Conservation (phyloP, 2,113 vertebrate species). For the Gila orcuttii region DNA sequence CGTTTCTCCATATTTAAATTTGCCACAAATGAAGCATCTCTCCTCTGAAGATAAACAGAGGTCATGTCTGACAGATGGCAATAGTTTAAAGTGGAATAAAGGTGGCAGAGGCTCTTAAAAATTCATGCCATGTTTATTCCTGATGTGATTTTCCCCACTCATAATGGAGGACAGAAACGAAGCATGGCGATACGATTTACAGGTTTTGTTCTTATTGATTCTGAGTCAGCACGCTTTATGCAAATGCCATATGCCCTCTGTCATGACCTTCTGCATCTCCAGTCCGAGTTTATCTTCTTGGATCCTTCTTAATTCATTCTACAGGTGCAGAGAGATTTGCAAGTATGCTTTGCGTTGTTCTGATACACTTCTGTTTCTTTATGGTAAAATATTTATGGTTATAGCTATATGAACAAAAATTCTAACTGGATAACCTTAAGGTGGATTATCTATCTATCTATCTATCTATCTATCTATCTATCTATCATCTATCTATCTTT, state of each 20-base stretch:
- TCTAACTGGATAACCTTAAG: neutral
- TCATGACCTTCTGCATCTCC: constrained; percentile 64
- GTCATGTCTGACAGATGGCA: constrained; percentile 63
- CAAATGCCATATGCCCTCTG: constrained; percentile 48
- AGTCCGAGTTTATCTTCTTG: constrained; percentile 41
- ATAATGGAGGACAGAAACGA: constrained; percentile 70
- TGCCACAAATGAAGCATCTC: constrained; percentile 63
- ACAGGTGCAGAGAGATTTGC: neutral
- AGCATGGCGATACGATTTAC: constrained; percentile 72
- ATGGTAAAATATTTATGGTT: neutral
- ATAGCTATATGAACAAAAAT: neutral
- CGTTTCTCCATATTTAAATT: constrained; percentile 65
- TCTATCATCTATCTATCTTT: too few relatives aligned
- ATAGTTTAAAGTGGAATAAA: constrained; percentile 64
- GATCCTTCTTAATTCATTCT: constrained; percentile 48
- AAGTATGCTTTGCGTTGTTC: neutral
- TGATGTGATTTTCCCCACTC: constrained; percentile 65
- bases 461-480: neutral
- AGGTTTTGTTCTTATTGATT: constrained; percentile 69
- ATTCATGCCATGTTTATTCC: constrained; percentile 76
- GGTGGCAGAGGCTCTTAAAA: constrained; percentile 65
- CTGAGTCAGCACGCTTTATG: constrained; percentile 52
- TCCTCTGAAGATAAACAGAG: constrained; percentile 74
- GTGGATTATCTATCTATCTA: too few relatives aligned
- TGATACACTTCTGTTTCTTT: neutral